Conservation (phyloP, 2,113 vertebrate species). For the Rhadina sibilatrix region DNA sequence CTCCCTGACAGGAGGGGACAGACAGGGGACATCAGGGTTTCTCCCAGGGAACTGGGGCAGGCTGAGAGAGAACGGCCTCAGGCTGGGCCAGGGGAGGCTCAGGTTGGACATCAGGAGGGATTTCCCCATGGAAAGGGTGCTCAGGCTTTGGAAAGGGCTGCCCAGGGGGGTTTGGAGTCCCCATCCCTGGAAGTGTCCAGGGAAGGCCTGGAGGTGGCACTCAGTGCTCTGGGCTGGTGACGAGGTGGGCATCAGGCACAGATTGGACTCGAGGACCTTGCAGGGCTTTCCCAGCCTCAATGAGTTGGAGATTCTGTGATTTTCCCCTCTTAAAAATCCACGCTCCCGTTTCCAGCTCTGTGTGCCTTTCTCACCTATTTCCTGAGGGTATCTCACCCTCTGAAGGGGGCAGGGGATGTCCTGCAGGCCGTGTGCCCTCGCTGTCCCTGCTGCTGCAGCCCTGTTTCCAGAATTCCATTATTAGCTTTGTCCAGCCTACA, state of each 20-base stretch:
- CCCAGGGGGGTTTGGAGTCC: background rate
- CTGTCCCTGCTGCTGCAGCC: background rate
- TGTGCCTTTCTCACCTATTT: background rate
- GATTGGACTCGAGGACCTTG: rapidly evolving
- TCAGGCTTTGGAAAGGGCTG: background rate
- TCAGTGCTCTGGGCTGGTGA: background rate
- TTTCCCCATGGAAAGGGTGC: rapidly evolving
- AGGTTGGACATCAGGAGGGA: rapidly evolving
- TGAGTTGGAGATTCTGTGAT: background rate
- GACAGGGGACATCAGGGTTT: rapidly evolving
- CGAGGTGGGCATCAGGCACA: rapidly evolving
- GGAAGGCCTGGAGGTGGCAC: rapidly evolving
- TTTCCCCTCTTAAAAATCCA: rapidly evolving
- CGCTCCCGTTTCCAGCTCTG: background rate
- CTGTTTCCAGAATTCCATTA: constrained; percentile 11
- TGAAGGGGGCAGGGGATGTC: rapidly evolving
- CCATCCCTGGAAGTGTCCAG: background rate
- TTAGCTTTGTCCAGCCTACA: constrained; percentile 52
- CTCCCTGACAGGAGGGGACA: background rate
- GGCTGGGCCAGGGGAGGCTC: rapidly evolving
- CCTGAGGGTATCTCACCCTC: rapidly evolving
- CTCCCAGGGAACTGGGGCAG: background rate
- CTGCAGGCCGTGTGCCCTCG: background rate
- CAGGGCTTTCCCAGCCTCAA: background rate
- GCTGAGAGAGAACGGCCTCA: rapidly evolving